Evolutionary conservation across 2,113 vertebrate species (phyloP), one percentile per base, ranked within the genome.

Genomic region (Hippocampus zosterae): DNA sequence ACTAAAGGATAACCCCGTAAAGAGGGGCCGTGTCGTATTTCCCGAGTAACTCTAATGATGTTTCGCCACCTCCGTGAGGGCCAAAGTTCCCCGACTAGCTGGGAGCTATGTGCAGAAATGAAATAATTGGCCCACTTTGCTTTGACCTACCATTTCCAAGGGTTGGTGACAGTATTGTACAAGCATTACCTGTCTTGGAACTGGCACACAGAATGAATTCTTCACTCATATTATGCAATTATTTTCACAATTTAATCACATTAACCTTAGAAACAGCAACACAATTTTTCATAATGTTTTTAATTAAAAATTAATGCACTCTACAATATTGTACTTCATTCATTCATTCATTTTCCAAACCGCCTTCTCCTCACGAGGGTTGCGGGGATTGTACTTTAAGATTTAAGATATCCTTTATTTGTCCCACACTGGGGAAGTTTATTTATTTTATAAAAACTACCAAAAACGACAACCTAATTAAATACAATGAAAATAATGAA

Each of bases 1-100:
- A 82, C 60, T 85, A 73, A 23, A 65, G 70, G 76, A 79, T 82
- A 67, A 64, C 62, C 62, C 40, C 40, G 6, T 15, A 42, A 65
- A 44, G 42, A 12, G 29, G 23, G 40, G 41, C 63, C 6, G 23
- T 44, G 40, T 65, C 15, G 12, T 46, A 48, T 65, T 65, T 65
- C 63, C 42, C n/a, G 63, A 65, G 63, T 8, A 46, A 80, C 74
- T 48, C 53, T 81, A 42, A 64, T 50, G 73, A 84, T 80, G 62
- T 66, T 53, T 72, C 71, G 41, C 23, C 63, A 52, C 42, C 63
- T 65, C 16, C 53, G 62, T 16, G 27, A 21, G 66, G 67, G 50
- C 12, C 21, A 56, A 41, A 60, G 53, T 18, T 40, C 25, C 29
- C 55, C 55, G 46, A 67, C 48, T 66, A 15, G 12, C 67, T 72